Percentiles rank a stretch among this genome's conserved stretches.
phyloP scores from a whole-genome alignment of 1,140 invertebrate species.

The Protaetia brevitarsis region DNA sequence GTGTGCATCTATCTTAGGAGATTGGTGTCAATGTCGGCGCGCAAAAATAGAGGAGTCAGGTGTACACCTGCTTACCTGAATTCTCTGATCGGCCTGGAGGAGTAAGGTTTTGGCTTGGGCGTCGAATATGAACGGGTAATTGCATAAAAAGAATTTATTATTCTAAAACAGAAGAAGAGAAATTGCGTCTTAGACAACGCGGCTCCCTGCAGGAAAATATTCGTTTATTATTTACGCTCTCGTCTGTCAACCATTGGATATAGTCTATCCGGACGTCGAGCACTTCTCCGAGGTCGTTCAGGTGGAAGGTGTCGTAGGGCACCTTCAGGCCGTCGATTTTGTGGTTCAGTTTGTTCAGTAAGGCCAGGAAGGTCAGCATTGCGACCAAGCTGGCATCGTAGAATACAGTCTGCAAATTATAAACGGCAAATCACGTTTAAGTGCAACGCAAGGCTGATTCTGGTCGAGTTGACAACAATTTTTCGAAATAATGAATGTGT shows the following conservation, averaged over 20 bases:
- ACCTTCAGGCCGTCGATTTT: slow-evolving; percentile 64
- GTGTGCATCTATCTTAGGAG: slow-evolving; percentile 65
- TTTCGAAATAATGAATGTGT: too few species aligned
- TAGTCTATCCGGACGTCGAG: slow-evolving; percentile 84
- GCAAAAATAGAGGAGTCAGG: background rate
- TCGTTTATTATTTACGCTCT: slow-evolving; percentile 47
- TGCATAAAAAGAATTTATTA: slow-evolving; percentile 74
- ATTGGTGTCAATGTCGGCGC: background rate
- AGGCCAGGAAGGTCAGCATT: slow-evolving; percentile 65
- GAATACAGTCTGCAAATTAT: slow-evolving; percentile 53
- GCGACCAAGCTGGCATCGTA: slow-evolving; percentile 60
- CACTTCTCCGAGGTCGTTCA: slow-evolving; percentile 72
- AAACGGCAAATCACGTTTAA: background rate
- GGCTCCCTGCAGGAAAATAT: too few species aligned
- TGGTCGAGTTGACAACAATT: too few species aligned
- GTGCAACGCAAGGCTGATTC: too few species aligned
- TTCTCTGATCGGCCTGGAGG: slow-evolving; percentile 83
- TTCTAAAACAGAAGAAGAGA: slow-evolving; percentile 48
- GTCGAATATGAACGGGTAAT: slow-evolving; percentile 95
- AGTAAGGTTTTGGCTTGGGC: slow-evolving; percentile 85
- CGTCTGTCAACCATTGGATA: slow-evolving; percentile 66
- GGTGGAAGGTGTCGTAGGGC: slow-evolving; percentile 80
- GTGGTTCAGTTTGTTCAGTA: slow-evolving; percentile 72
- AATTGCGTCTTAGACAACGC: background rate
- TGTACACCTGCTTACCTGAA: slow-evolving; percentile 60